These are phyloP conservation scores for Drosophila monieri DNA, from an alignment of 2,888 invertebrate genomes.

Conservation along the genomic window DNA sequence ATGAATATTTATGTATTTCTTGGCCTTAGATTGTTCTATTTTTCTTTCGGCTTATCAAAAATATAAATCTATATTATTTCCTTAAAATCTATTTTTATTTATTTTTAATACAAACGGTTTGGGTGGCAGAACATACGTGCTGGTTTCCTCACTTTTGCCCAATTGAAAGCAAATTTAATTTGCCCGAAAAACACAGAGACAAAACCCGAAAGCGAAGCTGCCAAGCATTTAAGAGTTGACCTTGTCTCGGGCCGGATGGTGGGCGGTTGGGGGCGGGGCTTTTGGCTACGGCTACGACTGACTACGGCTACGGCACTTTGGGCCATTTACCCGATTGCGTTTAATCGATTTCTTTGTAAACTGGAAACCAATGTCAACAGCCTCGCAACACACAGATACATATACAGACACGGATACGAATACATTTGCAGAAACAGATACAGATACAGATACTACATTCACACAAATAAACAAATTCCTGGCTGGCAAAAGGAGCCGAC, in stretches of 20 bases:
- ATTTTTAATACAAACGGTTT: conserved; percentile 7
- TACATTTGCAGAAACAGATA: conserved; percentile 26
- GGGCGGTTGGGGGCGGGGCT: conserved; percentile 7
- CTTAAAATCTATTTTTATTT: conserved; percentile 11
- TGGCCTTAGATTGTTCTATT: conserved; percentile 3
- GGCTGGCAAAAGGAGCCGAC: conserved; percentile 63
- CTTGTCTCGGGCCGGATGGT: conserved; percentile 51
- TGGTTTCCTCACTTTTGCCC: conserved; percentile 2
- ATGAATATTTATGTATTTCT: conserved; percentile 12
- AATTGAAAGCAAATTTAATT: conserved; percentile 32
- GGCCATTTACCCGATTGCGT: conserved; percentile 81
- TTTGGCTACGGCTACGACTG: conserved; percentile 20
- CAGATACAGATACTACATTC: conserved; percentile 47
- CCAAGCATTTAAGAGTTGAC: conserved; percentile 57
- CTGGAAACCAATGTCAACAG: conserved; percentile 83
- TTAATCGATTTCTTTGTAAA: conserved; percentile 83
- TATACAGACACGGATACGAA: conserved; percentile 20
- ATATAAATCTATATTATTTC: conserved; percentile 7
- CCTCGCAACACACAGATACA: conserved; percentile 54
- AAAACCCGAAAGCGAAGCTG: conserved; percentile 28
- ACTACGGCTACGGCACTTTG: conserved; percentile 50
- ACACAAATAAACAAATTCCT: conserved; percentile 55
- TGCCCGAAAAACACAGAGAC: conserved; percentile 38
- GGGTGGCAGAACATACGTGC: background rate
- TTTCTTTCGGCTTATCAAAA: background rate